phyloP scores from a whole-genome alignment of 2,888 invertebrate species.

The Diloba caeruleocephala region DNA sequence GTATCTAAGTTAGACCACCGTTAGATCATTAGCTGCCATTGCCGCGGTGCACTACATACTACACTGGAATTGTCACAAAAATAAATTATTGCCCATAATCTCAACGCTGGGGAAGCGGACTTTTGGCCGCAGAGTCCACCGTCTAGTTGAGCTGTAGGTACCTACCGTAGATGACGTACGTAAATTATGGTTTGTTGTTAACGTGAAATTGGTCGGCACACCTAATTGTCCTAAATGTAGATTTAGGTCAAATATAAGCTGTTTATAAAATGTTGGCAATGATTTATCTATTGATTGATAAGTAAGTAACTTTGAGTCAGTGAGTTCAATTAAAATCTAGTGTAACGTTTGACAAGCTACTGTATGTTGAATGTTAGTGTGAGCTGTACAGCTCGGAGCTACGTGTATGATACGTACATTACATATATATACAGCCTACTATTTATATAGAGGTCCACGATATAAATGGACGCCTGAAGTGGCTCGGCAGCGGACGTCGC shows the following conservation, averaged over 20 bases:
- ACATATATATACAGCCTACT: too few relatives aligned
- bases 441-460: too few relatives aligned
- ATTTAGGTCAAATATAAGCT: slow-evolving; percentile 20
- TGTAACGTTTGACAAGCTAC: not conserved
- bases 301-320: not conserved
- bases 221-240: slow-evolving; percentile 6
- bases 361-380: not conserved
- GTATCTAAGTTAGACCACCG: too few relatives aligned
- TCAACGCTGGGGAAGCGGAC: too few relatives aligned
- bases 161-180: too few relatives aligned
- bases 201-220: not conserved
- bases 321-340: not conserved
- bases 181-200: not conserved
- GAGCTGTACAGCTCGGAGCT: not conserved
- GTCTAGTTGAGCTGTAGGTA: too few relatives aligned
- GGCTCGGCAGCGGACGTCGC: not conserved
- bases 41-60: too few relatives aligned
- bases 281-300: slow-evolving; percentile 18
- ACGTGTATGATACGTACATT: too few relatives aligned
- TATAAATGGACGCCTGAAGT: not conserved
- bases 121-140: too few relatives aligned
- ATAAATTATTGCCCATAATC: too few relatives aligned
- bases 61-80: too few relatives aligned
- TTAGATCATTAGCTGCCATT: too few relatives aligned
- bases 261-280: slow-evolving; percentile 1